Evolutionary conservation across 2,888 invertebrate genomes (phyloP), one percentile per base, ranked within the genome.

Genomic region (Ophraella communa): DNA sequence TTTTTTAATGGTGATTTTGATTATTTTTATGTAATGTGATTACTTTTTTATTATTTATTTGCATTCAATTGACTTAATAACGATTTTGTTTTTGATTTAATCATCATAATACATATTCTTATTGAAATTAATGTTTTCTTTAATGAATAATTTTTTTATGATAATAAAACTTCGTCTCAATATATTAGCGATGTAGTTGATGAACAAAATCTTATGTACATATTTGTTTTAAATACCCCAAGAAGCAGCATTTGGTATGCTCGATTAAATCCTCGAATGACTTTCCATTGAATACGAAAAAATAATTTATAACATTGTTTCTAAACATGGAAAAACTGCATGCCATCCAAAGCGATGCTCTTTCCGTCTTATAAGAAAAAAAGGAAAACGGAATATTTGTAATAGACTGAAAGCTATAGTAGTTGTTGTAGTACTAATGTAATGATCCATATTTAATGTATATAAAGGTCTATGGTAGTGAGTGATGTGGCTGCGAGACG

Each of bases 401-500:
- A 65, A 69, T 66, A 60, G 66, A 66, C 62, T 42, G 62, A 53
- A 39, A 57, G 62, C 60, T 62, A 62, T 62, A 64, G 65, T 62
- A 66, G 62, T 68, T 57, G 67, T 64, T 58, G 65, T 61, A 65
- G 64, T 66, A 68, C 60, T 64, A 67, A 69, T 68, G 73, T 75
- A 77, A 77, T 75, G 77, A 74, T 74, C 73, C 73, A 74, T 71
- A 73, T 71, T 71, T 74, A 74, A 75, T 72, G 74, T 73, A 68
- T 69, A 74, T 72, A 74, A 73, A 73, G 73, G 75, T 75, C 74
- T 74, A 72, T 72, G 71, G 67, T 70, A 64, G 73, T 77, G 78
- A 76, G 73, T 76, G 78, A 77, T 77, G 70, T 77, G 76, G 75
- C 76, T 74, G 74, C 73, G 69, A 77, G 78, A 78, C 78, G 78